Conservation (phyloP, 2,113 vertebrate genomes). For the Noturus placidus region DNA sequence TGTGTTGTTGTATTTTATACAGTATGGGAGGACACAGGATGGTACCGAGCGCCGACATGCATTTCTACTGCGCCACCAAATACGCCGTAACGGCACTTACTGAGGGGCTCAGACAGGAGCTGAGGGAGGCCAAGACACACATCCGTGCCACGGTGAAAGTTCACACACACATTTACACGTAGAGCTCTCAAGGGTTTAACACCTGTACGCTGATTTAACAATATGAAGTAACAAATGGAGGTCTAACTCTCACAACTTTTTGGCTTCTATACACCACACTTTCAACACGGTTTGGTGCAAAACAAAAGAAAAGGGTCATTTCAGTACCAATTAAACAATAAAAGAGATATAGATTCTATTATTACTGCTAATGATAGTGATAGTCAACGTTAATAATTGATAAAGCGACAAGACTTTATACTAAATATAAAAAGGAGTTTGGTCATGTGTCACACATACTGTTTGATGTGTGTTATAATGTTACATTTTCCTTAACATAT, state of each 20-base stretch:
- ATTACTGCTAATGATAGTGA: neutral
- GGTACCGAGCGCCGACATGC: conserved; percentile 73
- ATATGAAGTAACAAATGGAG: neutral
- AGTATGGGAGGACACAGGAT: conserved; percentile 91
- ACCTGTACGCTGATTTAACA: neutral
- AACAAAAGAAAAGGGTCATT: neutral
- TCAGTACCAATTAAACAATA: neutral
- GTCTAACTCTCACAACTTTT: neutral
- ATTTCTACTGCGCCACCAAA: conserved; percentile 95
- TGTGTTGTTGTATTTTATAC: conserved; percentile 28
- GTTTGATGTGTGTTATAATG: neutral
- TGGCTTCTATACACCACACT: neutral
- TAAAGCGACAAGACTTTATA: neutral
- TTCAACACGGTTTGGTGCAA: neutral
- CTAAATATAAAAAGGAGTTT: neutral
- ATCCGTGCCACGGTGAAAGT: conserved; percentile 89
- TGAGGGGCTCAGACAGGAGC: conserved; percentile 90
- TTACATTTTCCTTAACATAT: neutral
- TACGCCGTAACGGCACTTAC: conserved; percentile 90
- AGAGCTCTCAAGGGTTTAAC: neutral
- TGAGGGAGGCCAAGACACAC: conserved; percentile 86
- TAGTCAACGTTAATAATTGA: neutral
- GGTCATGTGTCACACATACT: neutral
- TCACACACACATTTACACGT: neutral
- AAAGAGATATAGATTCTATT: neutral